Evolutionary conservation across 2,797 vertebrate species (phyloP), one percentile per base, ranked within the genome.

Genomic region (Paramormyrops hopkinsi): DNA sequence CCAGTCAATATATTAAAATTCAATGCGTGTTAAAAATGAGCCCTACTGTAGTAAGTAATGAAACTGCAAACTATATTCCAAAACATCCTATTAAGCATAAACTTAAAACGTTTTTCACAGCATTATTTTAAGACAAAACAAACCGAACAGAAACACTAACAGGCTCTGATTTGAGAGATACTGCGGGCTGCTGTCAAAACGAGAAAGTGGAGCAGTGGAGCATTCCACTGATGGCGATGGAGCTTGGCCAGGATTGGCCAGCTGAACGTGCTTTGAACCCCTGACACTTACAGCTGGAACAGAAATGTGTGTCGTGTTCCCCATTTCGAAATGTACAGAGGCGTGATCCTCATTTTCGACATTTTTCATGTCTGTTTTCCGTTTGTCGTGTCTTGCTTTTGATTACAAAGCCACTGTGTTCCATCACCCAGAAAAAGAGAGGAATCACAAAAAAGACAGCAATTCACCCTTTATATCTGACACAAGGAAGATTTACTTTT

Each of bases 101-200:
- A 22, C 82, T 50, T 65, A 85, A 41, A 83, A 83, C 2, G 37
- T 48, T 48, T 48, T 83, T 8, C 22, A 84, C 82, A 51, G 46
- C 8, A 25, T 50, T 50, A 29, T 84, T 50, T 84, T 84, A 51
- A 51, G 46, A 25, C 22, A 14, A 79, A 44, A 29, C 41, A 29
- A 84, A 50, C 46, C 0, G 19, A 51, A 48, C 2, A 22, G 46
- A 84, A 84, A 84, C 41, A 14, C 17, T 41, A 33, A 54, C 12
- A 29, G 17, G 25, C 62, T 89, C 53, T 91, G 89, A 90, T 92
- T 46, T 90, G 82, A 92, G 4, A 76, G 90, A 89, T 89, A 59
- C 37, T 88, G 29, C 48, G 85, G 73, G 12, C 33, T 65, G 76
- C 91, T 1, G 92, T 93, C 91, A 88, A 88, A 83, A 93, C 89